Base-by-base conservation (phyloP, 2,797 vertebrate genomes). In the Pipistrellus kuhlii region DNA sequence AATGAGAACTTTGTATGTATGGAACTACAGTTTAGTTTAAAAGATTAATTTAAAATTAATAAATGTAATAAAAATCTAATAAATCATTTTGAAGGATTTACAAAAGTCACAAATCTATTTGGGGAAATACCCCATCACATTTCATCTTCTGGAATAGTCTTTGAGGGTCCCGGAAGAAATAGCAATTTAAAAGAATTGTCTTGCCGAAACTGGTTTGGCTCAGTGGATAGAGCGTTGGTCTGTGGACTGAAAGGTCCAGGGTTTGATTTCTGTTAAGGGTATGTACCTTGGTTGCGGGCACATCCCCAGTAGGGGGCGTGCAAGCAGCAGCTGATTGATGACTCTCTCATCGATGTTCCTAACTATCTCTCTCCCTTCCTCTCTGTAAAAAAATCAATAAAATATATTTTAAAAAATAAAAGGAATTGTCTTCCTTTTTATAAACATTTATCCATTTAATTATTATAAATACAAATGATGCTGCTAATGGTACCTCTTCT, bases 1-100 rank as follows among this genome's bases (percentile, higher is more conserved):
- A 88, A 57, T 46, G 30, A 90, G 38, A 85, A 71, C 71, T 92
- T 88, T 93, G 55, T 90, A 78, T 92, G 72, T 91, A 64, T 17
- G 75, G 32, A 85, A 93, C 21, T 93, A n/a, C 0, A 48, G 6
- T 76, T 68, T 77, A 44, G 73, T 32, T 27, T 53, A 80, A n/a
- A 85, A n/a, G n/a, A 46, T 55, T 71, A 4, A 38, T 59, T 18
- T 51, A 51, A 51, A 18, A 51, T 51, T 51, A 51, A 55, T 55
- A 55, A 55, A 55, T 23, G 7, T 55, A 55, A 21, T 5, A 64
- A 94, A 72, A 80, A 72, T 6, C 5, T 48, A 94, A 91, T 85
- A 92, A 89, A 88, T 12, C 44, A 86, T 51, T 69, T n/a, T 44
- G 46, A 94, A 71, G 32, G 11, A 18, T 25, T 84, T 84, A 46